Percentiles rank a stretch among this genome's conserved stretches.
These are phyloP conservation scores for Corapipo altera DNA, from an alignment of 2,113 vertebrate genomes.

Conservation along the genomic window DNA sequence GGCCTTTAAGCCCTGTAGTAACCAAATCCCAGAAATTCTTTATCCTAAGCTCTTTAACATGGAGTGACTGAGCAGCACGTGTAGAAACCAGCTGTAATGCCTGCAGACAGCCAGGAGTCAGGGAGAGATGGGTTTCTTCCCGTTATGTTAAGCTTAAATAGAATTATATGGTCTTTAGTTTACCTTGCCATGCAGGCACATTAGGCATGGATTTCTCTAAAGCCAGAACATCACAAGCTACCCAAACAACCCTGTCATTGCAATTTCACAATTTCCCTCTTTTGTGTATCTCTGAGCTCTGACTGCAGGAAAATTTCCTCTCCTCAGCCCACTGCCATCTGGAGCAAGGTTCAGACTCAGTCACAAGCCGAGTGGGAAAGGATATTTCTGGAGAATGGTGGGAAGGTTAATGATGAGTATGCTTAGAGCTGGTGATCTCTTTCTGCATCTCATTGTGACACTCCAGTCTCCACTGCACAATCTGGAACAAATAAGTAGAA, in stretches of 20 bases:
- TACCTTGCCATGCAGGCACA: conserved; percentile 49
- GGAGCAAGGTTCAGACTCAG: conserved; percentile 63
- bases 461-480: not conserved
- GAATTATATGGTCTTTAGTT: conserved; percentile 54
- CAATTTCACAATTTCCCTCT: conserved; percentile 62
- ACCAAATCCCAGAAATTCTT: not conserved
- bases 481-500: not conserved
- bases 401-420: conserved; percentile 15
- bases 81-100: not conserved
- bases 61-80: not conserved
- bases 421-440: not conserved
- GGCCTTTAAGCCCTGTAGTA: not conserved
- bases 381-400: conserved; percentile 52
- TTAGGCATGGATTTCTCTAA: conserved; percentile 60
- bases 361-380: conserved; percentile 5
- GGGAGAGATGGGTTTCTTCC: not conserved
- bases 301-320: conserved; percentile 47
- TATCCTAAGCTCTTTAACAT: not conserved
- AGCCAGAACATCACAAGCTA: conserved; percentile 52
- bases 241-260: conserved; percentile 59
- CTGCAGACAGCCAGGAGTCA: not conserved
- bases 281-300: conserved; percentile 41
- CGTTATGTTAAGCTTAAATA: not conserved
- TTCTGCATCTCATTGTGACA: not conserved
- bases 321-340: conserved; percentile 59